Base-by-base conservation (phyloP, 2,113 vertebrate species). In the Chaenogobius annularis region DNA sequence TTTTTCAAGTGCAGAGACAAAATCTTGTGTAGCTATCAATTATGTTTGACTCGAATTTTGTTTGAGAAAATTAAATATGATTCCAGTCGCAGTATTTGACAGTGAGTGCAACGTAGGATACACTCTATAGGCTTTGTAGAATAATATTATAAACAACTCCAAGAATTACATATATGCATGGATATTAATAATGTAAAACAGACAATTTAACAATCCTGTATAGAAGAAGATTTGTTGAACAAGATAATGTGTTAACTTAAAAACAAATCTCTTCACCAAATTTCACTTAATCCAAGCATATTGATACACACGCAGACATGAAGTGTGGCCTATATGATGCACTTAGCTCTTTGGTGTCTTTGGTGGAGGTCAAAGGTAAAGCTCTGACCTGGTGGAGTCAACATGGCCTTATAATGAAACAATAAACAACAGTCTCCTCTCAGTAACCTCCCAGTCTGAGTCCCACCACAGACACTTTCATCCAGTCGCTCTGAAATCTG, bases 351-450 rank as follows among this genome's bases (percentile, higher is more conserved):
- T 75, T 73, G 54, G 76, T 84, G 64, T 77, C 78, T 80, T 78
- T 64, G 69, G 73, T 73, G 0, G 52, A 81, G 91, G 90, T 91
- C 92, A 92, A 79, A 89, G 83, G 89, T 88, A 82, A 90, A 84
- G 87, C 55, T 69, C 68, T 90, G 90, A 88, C 90, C 89, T 75
- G 77, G 78, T 77, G 79, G 89, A 70, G 84, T 84, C 82, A 89
- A 91, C 90, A 92, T 90, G 87, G 82, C 83, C 84, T 83, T 89
- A 79, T 91, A 89, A 92, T 93, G 88, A 87, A 94, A 93, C 90
- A 94, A 92, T 88, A 92, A 92, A 92, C 90, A 92, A 59, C 54
- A 69, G 80, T 83, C 87, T 87, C 86, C 65, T 83, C 79, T 85
- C 77, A 72, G 73, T 75, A 85, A 78, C 73, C 82, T 74, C 80